A percentile compares a stretch with the other conserved stretches of the same genome.
Evolutionary conservation across 2,888 invertebrate genomes (phyloP).

Genomic region (Hedya salicella): DNA sequence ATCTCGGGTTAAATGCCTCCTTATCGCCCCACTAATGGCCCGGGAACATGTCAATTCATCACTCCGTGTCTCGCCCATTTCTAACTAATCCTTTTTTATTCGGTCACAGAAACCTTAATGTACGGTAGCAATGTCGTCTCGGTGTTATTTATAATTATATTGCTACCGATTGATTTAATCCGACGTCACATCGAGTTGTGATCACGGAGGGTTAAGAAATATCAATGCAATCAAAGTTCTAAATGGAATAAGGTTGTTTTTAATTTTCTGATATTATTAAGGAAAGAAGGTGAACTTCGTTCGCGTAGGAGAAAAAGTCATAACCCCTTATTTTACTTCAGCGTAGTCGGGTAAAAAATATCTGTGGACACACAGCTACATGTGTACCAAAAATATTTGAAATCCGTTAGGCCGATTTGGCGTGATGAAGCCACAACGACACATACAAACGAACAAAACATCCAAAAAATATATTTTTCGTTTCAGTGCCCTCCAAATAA

Average conservation of each 20-base stretch:
- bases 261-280: too few species aligned
- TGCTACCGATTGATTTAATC: conserved; percentile 27
- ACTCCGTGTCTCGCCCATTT: conserved; percentile 65
- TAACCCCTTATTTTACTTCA: too few species aligned
- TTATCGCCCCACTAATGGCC: conserved; percentile 81
- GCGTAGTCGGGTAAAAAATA: too few species aligned
- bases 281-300: too few species aligned
- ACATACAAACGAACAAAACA: too few species aligned
- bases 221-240: background rate
- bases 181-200: background rate
- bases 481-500: too few species aligned
- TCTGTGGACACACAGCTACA: too few species aligned
- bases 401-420: too few species aligned
- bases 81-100: conserved; percentile 62
- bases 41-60: conserved; percentile 83
- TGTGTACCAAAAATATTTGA: too few species aligned
- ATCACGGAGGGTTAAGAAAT: background rate
- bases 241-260: background rate
- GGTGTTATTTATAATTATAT: conserved; percentile 25
- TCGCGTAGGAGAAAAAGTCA: too few species aligned
- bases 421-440: too few species aligned
- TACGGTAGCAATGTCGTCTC: conserved; percentile 36
- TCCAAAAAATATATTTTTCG: too few species aligned
- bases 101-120: conserved; percentile 42
- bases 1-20: conserved; percentile 80